Conservation (phyloP, 2,888 invertebrate genomes). For the Hirtodrosophila cameraria region DNA sequence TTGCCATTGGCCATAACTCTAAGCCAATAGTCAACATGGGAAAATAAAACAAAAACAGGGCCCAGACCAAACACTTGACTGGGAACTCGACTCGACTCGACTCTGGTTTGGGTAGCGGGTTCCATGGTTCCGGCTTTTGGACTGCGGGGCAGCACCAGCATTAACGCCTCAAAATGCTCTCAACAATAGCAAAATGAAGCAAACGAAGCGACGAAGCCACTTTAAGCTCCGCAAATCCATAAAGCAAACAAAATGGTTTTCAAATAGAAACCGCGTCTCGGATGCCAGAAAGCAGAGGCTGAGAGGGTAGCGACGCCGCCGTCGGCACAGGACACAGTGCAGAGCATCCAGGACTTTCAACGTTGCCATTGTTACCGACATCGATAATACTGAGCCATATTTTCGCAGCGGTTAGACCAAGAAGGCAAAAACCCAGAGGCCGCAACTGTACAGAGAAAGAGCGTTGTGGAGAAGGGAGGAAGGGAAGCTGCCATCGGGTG, state of each 20-base stretch:
- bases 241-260: constrained; percentile 83
- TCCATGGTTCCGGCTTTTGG: background rate
- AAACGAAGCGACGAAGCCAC: constrained; percentile 81
- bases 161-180: constrained; percentile 72
- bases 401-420: constrained; percentile 66
- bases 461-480: background rate
- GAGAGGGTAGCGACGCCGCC: background rate
- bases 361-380: constrained; percentile 71
- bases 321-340: background rate
- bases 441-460: background rate
- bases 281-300: constrained; percentile 8
- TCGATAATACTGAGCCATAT: constrained; percentile 74
- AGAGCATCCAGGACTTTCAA: constrained; percentile 7
- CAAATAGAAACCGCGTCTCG: constrained; percentile 73
- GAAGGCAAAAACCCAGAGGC: constrained; percentile 39
- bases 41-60: constrained; percentile 72
- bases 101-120: background rate
- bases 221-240: constrained; percentile 83
- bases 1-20: constrained; percentile 75
- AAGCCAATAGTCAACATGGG: constrained; percentile 78
- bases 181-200: constrained; percentile 79
- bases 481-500: constrained; percentile 63
- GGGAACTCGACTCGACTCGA: constrained; percentile 5
- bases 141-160: constrained; percentile 17
- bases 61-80: constrained; percentile 60